Conservation (phyloP, 2,888 invertebrate genomes). For the Incurvaria masculella region DNA sequence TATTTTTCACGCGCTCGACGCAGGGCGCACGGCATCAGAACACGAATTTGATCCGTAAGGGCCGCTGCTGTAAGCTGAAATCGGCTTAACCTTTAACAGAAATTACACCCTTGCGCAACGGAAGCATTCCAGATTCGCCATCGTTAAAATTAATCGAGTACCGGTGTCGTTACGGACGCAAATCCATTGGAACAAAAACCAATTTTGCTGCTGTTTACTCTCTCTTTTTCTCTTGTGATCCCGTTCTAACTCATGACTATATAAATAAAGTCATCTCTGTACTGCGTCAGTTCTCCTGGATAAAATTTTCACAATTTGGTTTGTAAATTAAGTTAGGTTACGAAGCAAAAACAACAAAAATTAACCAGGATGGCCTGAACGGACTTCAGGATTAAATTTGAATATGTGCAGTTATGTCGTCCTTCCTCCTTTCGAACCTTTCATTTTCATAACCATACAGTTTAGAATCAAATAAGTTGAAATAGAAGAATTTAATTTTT, state of each 20-base stretch:
- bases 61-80: background rate
- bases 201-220: background rate
- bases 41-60: background rate
- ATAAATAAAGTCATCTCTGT: background rate
- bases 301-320: too few species aligned
- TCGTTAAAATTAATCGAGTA: background rate
- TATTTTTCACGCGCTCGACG: background rate
- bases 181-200: background rate
- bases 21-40: background rate
- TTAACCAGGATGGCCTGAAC: too few species aligned
- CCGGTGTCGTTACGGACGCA: background rate
- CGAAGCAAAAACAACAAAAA: too few species aligned
- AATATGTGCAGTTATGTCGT: too few species aligned
- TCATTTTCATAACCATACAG: too few species aligned
- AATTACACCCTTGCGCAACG: background rate
- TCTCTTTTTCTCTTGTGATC: background rate
- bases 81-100: background rate
- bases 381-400: too few species aligned
- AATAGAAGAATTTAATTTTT: too few species aligned
- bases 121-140: background rate
- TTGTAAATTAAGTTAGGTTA: too few species aligned
- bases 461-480: too few species aligned
- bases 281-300: too few species aligned
- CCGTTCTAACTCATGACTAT: background rate
- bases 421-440: too few species aligned